Percentiles rank a stretch among this genome's conserved stretches.
phyloP scores from a whole-genome alignment of 2,113 vertebrate genomes.

The Isichthys henryi region DNA sequence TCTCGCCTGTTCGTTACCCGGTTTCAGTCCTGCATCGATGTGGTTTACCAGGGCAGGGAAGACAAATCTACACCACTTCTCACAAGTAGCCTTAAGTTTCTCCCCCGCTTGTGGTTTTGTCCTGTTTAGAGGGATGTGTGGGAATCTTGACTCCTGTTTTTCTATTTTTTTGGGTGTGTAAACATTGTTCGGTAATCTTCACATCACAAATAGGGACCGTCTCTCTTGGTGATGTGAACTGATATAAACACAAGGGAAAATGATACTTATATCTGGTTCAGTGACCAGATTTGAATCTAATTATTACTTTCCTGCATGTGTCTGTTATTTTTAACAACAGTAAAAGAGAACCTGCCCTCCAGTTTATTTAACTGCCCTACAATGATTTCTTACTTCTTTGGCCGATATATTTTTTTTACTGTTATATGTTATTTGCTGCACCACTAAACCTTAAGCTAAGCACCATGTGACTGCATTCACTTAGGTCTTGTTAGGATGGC shows the following conservation, averaged over 20 bases:
- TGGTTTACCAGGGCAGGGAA: neutral
- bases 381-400: neutral
- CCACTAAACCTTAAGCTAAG: neutral
- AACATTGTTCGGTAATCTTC: neutral
- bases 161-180: neutral
- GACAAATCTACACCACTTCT: neutral
- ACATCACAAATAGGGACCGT: neutral
- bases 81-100: neutral
- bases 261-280: neutral
- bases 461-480: neutral
- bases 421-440: neutral
- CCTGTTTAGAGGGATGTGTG: neutral
- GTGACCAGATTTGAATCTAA: neutral
- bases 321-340: neutral
- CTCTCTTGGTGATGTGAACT: neutral
- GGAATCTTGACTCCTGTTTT: constrained; percentile 16
- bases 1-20: constrained; percentile 33
- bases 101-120: neutral
- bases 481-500: neutral
- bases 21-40: constrained; percentile 39
- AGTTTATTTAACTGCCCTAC: neutral
- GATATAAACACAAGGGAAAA: neutral
- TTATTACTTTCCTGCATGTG: neutral
- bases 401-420: neutral
- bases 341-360: neutral